phyloP scores from a whole-genome alignment of 2,113 vertebrate species.

The Polypterus bichir region DNA sequence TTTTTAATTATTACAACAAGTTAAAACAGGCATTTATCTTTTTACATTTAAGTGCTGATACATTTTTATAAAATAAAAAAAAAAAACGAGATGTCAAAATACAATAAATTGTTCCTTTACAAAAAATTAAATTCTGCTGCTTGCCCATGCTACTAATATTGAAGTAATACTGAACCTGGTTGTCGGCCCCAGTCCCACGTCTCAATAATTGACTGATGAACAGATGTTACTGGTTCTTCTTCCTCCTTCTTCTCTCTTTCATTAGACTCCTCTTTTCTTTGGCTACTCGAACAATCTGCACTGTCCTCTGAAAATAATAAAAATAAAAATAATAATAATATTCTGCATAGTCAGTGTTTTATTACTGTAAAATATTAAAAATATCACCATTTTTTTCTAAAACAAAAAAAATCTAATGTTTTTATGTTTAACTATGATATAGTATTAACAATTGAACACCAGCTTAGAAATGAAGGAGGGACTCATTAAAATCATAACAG shows the following conservation, averaged over 20 bases:
- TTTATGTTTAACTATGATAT: no score
- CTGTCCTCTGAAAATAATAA: constrained; percentile 62
- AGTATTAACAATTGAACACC: no score
- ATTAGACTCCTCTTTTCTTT: constrained; percentile 87
- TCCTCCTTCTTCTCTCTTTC: constrained; percentile 97
- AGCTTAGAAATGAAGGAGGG: no score
- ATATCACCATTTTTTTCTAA: no score
- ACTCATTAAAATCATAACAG: no score
- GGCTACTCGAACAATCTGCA: constrained; percentile 59
- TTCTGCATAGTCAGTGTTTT: no score
- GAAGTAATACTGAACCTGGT: constrained; percentile 61
- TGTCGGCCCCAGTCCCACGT: constrained; percentile 95
- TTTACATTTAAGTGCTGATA: no score
- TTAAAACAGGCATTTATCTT: no score
- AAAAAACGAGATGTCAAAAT: constrained; percentile 25
- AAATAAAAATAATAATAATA: not conserved
- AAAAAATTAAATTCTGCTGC: constrained; percentile 1
- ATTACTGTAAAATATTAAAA: no score
- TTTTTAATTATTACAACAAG: no score
- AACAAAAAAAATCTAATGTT: no score
- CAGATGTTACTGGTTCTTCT: constrained; percentile 63
- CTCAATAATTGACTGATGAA: constrained; percentile 83
- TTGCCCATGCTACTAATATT: constrained; percentile 8
- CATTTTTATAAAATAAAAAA: no score
- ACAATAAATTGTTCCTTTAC: not conserved